These are phyloP conservation scores for Melanerpes formicivorus DNA, from an alignment of 2,113 vertebrate genomes.

Conservation along the genomic window DNA sequence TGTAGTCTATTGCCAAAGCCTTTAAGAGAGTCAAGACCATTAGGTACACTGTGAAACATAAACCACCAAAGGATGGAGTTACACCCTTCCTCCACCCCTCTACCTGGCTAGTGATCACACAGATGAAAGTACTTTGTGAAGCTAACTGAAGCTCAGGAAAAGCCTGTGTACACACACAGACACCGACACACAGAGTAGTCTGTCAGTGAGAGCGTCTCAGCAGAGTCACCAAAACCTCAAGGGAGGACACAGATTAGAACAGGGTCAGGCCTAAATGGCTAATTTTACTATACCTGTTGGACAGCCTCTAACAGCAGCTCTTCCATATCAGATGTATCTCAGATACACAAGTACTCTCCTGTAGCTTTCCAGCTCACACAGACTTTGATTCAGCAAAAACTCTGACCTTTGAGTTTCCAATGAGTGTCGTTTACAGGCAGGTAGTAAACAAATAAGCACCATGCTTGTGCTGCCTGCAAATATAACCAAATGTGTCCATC, in stretches of 20 bases:
- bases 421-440: neutral
- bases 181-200: neutral
- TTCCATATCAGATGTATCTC: neutral
- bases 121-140: neutral
- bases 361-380: neutral
- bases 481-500: fast-evolving
- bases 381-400: neutral
- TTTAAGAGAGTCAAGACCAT: neutral
- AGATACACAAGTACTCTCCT: neutral
- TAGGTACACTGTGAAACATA: neutral
- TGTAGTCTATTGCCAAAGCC: neutral
- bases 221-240: fast-evolving
- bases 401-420: slow-evolving; percentile 33
- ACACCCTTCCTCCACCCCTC: slow-evolving; percentile 20
- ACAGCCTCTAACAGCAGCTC: neutral
- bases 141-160: neutral
- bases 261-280: neutral
- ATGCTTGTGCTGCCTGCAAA: neutral
- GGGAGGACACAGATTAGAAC: neutral
- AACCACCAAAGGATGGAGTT: neutral
- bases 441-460: neutral
- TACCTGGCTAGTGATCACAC: slow-evolving; percentile 4
- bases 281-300: neutral
- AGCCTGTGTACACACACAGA: too few species aligned
- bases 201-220: neutral